A percentile compares a stretch with the other conserved stretches of the same genome.
Conservation (phyloP, 1,140 invertebrate species). For the Zeugodacus cucurbitae region DNA sequence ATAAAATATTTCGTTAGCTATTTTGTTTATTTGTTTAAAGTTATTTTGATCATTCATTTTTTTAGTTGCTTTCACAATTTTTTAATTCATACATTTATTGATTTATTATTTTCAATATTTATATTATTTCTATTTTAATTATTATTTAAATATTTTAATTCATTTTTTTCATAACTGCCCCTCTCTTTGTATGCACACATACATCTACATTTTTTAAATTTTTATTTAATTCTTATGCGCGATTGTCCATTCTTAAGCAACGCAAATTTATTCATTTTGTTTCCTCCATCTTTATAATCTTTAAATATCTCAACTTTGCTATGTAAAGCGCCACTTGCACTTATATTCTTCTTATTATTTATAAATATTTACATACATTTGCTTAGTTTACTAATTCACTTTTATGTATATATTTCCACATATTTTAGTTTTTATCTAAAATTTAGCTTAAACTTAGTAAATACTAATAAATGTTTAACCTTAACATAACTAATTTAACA, state of each 20-base stretch:
- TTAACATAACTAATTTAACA: not conserved
- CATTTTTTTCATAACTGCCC: not conserved
- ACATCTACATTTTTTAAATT: not conserved
- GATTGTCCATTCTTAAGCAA: constrained; percentile 35
- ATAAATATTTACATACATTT: not conserved
- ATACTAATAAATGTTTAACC: not conserved
- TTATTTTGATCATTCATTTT: no score
- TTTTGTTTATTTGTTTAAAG: no score
- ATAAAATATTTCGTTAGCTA: not conserved
- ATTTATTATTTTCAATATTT: not conserved
- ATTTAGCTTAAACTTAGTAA: not conserved
- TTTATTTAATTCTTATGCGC: not conserved
- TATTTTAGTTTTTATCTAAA: not conserved
- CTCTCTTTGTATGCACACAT: no score
- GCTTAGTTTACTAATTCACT: no score
- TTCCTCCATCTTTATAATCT: no score
- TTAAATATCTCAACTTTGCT: not conserved
- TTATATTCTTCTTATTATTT: not conserved
- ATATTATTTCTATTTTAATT: not conserved
- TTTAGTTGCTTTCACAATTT: not conserved
- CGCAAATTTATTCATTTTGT: constrained; percentile 28
- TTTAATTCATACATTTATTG: not conserved
- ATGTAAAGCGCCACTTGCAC: not conserved
- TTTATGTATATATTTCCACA: not conserved
- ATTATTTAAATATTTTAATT: not conserved